These are phyloP conservation scores for Distichodus sexfasciatus DNA, from an alignment of 2,797 vertebrate genomes.

Conservation along the genomic window DNA sequence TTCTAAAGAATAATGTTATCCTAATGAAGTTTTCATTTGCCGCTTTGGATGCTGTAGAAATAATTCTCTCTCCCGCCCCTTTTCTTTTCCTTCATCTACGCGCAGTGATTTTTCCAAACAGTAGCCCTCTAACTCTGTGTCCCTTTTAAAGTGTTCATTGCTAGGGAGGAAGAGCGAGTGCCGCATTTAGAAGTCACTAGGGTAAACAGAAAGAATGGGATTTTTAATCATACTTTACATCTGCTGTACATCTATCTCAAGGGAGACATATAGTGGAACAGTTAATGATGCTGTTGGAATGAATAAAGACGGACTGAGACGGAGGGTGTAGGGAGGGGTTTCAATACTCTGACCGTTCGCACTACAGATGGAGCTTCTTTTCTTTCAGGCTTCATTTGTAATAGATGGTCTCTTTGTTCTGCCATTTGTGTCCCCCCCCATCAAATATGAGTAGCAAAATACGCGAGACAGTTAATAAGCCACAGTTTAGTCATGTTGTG, in stretches of 20 bases:
- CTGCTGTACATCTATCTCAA: neutral
- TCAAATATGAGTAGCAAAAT: too few relatives aligned
- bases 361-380: too few relatives aligned
- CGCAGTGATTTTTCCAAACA: neutral
- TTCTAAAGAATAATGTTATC: slow-evolving; percentile 15
- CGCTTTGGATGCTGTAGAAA: neutral
- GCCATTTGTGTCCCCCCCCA: too few relatives aligned
- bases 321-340: too few relatives aligned
- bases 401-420: too few relatives aligned
- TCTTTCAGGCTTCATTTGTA: too few relatives aligned
- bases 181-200: neutral
- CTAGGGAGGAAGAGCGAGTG: neutral
- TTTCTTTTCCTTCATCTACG: slow-evolving; percentile 28
- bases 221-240: slow-evolving; percentile 1
- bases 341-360: too few relatives aligned
- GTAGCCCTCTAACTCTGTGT: neutral
- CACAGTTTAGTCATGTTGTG: too few relatives aligned
- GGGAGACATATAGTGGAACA: neutral
- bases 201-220: neutral
- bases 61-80: slow-evolving; percentile 59
- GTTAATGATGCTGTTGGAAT: neutral
- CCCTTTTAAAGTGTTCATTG: too few relatives aligned
- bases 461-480: too few relatives aligned
- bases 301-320: neutral
- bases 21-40: slow-evolving; percentile 18